Base-by-base conservation (phyloP, 2,113 vertebrate genomes). In the Smithornis capensis region DNA sequence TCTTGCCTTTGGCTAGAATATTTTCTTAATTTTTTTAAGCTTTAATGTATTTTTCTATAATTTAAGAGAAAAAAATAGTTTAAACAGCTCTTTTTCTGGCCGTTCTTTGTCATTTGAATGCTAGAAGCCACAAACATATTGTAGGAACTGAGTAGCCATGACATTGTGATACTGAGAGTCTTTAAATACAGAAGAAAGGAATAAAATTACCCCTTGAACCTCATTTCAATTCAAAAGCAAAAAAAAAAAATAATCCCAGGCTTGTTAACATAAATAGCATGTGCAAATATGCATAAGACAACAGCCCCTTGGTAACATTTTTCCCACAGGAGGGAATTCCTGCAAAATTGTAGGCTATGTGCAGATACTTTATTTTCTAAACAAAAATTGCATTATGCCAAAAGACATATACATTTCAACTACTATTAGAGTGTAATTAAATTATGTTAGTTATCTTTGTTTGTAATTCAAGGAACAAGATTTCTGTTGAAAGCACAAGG, bases 301-400 rank as follows among this genome's bases (percentile, higher is more conserved):
- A 95, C 93, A 96, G 90, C 76, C 93, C 83, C 47, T 94, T 64
- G 73, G 94, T 90, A 95, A 93, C 65, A 65, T 84, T 95, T 92
- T 96, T 96, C 94, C 94, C 94, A 96, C 88, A 96, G 56, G 68
- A 95, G 93, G 60, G 94, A 94, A 96, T 96, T 97, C 93, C 94
- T 93, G 64, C 56, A 93, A 88, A 90, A 92, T 69, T 89, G 76
- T 87, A 90, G 64, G 89, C 90, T 93, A 44, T 88, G 69, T 68
- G 68, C 69, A 89, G 65, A 90, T 73, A 93, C 88, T 76, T 93
- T 92, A 90, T 96, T 97, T 96, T 96, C 96, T 94, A 96, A 97
- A 96, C 92, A 97, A 87, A 96, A 97, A 95, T 90, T 90, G 73
- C 79, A 87, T 95, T 95, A 92, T 89, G 88, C 95, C 90, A 86